phyloP scores from a whole-genome alignment of 2,888 invertebrate genomes.

The Polylopha cassiicola region DNA sequence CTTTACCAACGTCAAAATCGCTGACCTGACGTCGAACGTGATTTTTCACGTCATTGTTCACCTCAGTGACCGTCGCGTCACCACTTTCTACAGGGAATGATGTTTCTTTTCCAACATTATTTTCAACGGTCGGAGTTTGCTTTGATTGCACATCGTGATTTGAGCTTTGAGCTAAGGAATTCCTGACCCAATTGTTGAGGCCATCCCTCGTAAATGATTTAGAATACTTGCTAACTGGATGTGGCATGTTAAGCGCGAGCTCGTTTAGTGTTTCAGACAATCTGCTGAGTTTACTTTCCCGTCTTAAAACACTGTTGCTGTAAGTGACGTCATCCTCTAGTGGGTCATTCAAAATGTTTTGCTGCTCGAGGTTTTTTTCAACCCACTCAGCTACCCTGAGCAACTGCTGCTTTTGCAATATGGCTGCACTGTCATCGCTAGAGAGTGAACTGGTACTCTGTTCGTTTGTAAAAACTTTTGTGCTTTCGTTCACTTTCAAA shows the following conservation, averaged over 20 bases:
- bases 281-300: constrained; percentile 58
- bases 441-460: constrained; percentile 73
- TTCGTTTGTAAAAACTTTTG: constrained; percentile 67
- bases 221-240: constrained; percentile 68
- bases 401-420: constrained; percentile 79
- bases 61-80: constrained; percentile 56
- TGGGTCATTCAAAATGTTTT: constrained; percentile 65
- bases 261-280: constrained; percentile 66
- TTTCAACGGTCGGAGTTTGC: constrained; percentile 39
- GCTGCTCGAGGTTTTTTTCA: constrained; percentile 78
- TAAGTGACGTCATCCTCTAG: constrained; percentile 62
- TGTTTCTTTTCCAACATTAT: constrained; percentile 59
- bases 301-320: constrained; percentile 44
- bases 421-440: constrained; percentile 72
- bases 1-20: constrained; percentile 45
- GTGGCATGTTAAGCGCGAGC: constrained; percentile 68
- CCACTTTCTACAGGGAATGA: constrained; percentile 65
- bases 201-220: constrained; percentile 51
- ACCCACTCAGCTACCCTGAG: constrained; percentile 88
- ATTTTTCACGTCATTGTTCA: constrained; percentile 51
- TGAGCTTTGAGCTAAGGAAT: constrained; percentile 32
- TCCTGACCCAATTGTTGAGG: constrained; percentile 52
- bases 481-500: constrained; percentile 65
- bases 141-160: constrained; percentile 38
- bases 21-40: constrained; percentile 31